Percentiles rank a stretch among this genome's conserved stretches.
Conservation (phyloP, 2,113 vertebrate species). For the Suncus etruscus region DNA sequence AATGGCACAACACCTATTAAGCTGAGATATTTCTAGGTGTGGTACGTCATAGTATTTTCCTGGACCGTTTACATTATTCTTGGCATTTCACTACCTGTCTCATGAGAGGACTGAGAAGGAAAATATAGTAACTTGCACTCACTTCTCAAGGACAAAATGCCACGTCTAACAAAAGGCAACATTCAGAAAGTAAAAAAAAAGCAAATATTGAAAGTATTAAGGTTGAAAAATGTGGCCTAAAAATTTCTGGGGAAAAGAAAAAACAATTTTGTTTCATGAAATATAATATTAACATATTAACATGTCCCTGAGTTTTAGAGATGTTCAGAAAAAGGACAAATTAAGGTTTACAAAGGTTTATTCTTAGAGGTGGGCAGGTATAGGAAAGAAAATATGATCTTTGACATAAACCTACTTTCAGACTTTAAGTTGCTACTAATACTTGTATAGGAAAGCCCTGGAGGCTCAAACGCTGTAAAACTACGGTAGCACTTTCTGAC, state of each 20-base stretch:
- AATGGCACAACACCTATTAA: conserved; percentile 90
- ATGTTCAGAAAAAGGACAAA: conserved; percentile 35
- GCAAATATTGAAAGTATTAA: conserved; percentile 81
- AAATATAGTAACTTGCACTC: conserved; percentile 86
- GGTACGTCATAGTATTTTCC: conserved; percentile 87
- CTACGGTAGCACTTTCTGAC: neutral
- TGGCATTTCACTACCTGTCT: conserved; percentile 83
- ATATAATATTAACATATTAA: conserved; percentile 66
- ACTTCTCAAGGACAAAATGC: conserved; percentile 86
- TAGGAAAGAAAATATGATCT: neutral
- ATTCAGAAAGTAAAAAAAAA: conserved; percentile 80
- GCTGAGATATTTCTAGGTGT: conserved; percentile 86
- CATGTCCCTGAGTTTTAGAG: conserved; percentile 27
- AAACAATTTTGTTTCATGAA: conserved; percentile 49
- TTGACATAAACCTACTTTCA: conserved; percentile 48
- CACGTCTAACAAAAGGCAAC: conserved; percentile 75
- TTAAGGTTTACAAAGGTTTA: conserved; percentile 43
- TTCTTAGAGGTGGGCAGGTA: conserved; percentile 28
- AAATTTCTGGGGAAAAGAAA: conserved; percentile 64
- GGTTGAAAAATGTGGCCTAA: conserved; percentile 76
- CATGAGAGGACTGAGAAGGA: conserved; percentile 79
- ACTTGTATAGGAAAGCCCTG: conserved; percentile 5
- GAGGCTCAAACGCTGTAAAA: neutral
- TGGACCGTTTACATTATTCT: conserved; percentile 87
- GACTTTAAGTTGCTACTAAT: conserved; percentile 10